These are phyloP conservation scores for Frieseomelitta varia DNA, from an alignment of 1,140 invertebrate genomes.

Conservation along the genomic window DNA sequence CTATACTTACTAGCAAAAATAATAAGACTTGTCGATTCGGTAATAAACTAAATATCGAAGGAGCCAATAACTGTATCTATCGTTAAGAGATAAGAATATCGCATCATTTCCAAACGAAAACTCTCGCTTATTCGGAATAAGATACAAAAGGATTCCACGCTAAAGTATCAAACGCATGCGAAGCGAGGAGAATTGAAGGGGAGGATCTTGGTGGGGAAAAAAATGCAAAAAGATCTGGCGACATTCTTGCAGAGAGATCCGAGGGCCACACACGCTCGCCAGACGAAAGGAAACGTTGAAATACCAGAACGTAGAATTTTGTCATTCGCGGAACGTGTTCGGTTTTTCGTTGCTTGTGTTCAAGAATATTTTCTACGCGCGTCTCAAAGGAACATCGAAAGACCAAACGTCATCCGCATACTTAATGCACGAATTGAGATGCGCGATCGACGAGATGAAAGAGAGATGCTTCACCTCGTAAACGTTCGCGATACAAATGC, in stretches of 20 bases:
- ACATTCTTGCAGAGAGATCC: not conserved
- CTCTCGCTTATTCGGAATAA: too few species aligned
- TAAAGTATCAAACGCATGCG: not conserved
- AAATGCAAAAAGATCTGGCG: not conserved
- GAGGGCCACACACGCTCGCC: not conserved
- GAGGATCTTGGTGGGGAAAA: not conserved
- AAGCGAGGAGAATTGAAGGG: not conserved
- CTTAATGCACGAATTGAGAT: not conserved
- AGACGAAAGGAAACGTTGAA: not conserved
- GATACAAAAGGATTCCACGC: not conserved
- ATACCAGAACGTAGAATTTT: not conserved
- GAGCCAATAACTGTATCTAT: not conserved
- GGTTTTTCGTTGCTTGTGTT: not conserved
- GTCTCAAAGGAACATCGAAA: not conserved
- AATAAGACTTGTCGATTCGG: not conserved
- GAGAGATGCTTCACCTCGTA: not conserved
- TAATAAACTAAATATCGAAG: not conserved
- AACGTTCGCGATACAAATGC: not conserved
- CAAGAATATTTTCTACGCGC: not conserved
- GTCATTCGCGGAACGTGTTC: not conserved
- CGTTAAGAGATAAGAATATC: not conserved
- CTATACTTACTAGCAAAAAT: not conserved
- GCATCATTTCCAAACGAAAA: not conserved
- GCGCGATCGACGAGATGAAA: too few species aligned
- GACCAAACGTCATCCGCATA: constrained; percentile 26